A percentile compares a stretch with the other conserved stretches of the same genome.
Conservation (phyloP, 2,797 vertebrate genomes). For the Mareca penelope region DNA sequence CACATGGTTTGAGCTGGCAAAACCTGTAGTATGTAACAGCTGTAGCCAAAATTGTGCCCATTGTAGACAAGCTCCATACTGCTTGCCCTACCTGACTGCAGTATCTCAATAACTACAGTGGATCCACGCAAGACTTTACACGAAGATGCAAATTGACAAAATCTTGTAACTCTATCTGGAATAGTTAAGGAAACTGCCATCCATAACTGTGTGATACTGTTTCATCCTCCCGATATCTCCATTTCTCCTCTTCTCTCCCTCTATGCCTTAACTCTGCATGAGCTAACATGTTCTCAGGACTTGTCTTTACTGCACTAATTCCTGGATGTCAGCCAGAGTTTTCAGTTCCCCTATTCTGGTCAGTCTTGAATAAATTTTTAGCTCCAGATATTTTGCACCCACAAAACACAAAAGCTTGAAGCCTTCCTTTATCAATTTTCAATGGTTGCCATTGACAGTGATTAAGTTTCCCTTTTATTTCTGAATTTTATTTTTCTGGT, state of each 20-base stretch:
- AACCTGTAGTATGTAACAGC: background rate
- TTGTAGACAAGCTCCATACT: background rate
- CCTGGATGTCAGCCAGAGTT: background rate
- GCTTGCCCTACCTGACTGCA: background rate
- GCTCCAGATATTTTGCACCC: background rate
- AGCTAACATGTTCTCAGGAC: background rate
- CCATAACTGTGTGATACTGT: background rate
- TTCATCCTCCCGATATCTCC: background rate
- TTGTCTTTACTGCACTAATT: background rate
- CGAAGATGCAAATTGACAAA: background rate
- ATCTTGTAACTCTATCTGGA: background rate
- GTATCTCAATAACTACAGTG: background rate
- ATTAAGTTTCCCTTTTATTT: background rate
- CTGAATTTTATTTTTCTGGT: background rate
- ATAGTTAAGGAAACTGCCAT: background rate
- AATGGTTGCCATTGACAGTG: background rate
- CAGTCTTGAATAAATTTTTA: background rate
- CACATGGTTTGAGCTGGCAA: background rate
- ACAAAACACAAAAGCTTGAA: background rate
- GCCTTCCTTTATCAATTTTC: background rate
- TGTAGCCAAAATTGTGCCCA: background rate
- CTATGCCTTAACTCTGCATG: background rate
- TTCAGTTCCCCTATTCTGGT: background rate
- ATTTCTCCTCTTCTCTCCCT: background rate
- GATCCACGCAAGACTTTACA: background rate